These are phyloP conservation scores for Scyliorhinus canicula DNA, from an alignment of 2,797 vertebrate species.

Conservation along the genomic window DNA sequence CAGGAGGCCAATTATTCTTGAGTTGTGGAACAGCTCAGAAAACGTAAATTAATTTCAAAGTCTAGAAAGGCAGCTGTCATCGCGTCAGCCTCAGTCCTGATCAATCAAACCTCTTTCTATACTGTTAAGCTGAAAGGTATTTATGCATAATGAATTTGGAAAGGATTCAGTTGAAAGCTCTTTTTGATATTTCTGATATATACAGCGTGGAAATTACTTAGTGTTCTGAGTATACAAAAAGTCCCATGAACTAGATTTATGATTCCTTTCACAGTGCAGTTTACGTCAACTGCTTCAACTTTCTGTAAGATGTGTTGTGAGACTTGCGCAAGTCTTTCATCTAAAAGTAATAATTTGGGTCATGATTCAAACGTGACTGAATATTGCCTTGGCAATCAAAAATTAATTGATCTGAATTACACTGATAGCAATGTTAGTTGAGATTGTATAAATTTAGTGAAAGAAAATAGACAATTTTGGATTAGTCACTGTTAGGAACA, in stretches of 20 bases:
- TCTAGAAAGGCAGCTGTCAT: neutral
- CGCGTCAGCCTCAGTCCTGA: neutral
- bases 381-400: neutral
- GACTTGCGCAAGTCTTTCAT: neutral
- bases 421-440: neutral
- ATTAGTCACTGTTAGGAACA: neutral
- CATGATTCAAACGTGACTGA: neutral
- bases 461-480: neutral
- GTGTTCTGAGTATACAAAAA: neutral
- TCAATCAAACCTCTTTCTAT: neutral
- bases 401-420: neutral
- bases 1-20: conserved; percentile 21
- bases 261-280: neutral
- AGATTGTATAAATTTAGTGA: too few species aligned
- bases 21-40: neutral
- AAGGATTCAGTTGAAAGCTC: neutral
- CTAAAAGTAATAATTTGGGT: neutral
- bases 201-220: neutral
- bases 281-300: neutral
- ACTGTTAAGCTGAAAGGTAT: neutral
- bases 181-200: conserved; percentile 16
- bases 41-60: neutral
- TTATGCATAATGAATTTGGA: conserved; percentile 24
- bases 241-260: neutral
- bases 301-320: neutral